Evolutionary conservation across 2,113 vertebrate genomes (phyloP).

Genomic region (Vulpes ferrilata): DNA sequence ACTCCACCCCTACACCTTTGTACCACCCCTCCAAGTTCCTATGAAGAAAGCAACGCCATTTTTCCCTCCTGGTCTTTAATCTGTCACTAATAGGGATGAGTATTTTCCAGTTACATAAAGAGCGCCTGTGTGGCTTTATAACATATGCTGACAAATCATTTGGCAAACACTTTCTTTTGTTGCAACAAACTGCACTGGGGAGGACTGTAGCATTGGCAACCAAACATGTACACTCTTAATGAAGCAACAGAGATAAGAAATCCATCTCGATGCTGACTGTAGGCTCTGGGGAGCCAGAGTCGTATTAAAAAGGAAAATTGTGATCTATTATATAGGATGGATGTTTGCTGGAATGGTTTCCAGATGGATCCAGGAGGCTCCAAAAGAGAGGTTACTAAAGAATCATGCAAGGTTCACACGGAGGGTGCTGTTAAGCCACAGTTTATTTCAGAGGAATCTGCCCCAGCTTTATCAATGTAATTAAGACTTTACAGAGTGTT

Average conservation of each 20-base stretch:
- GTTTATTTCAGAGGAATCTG: constrained; percentile 29
- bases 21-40: not conserved
- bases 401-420: constrained; percentile 12
- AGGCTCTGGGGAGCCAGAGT: constrained; percentile 78
- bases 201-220: constrained; percentile 70
- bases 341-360: constrained; percentile 83
- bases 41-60: not conserved
- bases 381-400: constrained; percentile 66
- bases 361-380: constrained; percentile 82
- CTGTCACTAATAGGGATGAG: constrained; percentile 74
- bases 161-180: constrained; percentile 68
- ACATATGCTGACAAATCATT: constrained; percentile 78
- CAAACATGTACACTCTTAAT: constrained; percentile 77
- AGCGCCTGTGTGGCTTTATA: constrained; percentile 64
- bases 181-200: constrained; percentile 74
- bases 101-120: constrained; percentile 67
- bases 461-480: constrained; percentile 18
- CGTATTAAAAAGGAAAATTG: constrained; percentile 82
- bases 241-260: constrained; percentile 86
- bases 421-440: not conserved
- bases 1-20: not conserved
- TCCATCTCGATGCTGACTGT: constrained; percentile 75
- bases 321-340: constrained; percentile 82
- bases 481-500: constrained; percentile 23
- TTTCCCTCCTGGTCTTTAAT: constrained; percentile 59